Base-by-base conservation (phyloP, 2,888 invertebrate species). In the Molanna angustata region DNA sequence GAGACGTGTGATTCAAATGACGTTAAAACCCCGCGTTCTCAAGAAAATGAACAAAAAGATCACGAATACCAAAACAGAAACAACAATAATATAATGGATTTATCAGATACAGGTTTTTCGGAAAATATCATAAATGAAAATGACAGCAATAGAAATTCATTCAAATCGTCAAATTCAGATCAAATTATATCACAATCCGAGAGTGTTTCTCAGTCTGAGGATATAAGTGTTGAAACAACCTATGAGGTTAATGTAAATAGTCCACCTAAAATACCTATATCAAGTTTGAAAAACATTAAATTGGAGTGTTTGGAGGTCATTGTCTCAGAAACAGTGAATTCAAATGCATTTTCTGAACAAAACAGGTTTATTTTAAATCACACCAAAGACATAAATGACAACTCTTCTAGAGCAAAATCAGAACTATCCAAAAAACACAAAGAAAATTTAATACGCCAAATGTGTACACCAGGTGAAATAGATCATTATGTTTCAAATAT, bases 401-500 rank as follows among this genome's bases (percentile, higher is more conserved):
- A 47, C 19, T 4, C 39, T 20, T 45, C 20, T 20, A 20, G 32
- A 27, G 20, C 18, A 31, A 50, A 39, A 35, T 21, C 13, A 17
- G 48, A 31, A 11, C 39, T 32, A 2, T 4, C 31, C 2, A 48
- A 53, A 40, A 50, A 3, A 2, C 11, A 14, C n/a, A 48, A 27
- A 7, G 51, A 57, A 44, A 39, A 45, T 7, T 3, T n/a, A 4
- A 14, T 39, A 4, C 52, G 50, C 32, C 40, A 43, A 14, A 16
- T 39, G 27, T 54, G 49, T 18, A 54, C 42, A 19, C 42, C 53
- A 18, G 49, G 72, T 32, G 70, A 75, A 60, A 69, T 78, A 17
- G 78, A 79, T 62, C 71, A 74, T 59, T 78, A 76, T 60, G 78
- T 79, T 13, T 77, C 78, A 1, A 73, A 73, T 60, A 73, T 79